Base-by-base conservation (phyloP, 2,888 invertebrate genomes). In the Drepanosiphum platanoidis region DNA sequence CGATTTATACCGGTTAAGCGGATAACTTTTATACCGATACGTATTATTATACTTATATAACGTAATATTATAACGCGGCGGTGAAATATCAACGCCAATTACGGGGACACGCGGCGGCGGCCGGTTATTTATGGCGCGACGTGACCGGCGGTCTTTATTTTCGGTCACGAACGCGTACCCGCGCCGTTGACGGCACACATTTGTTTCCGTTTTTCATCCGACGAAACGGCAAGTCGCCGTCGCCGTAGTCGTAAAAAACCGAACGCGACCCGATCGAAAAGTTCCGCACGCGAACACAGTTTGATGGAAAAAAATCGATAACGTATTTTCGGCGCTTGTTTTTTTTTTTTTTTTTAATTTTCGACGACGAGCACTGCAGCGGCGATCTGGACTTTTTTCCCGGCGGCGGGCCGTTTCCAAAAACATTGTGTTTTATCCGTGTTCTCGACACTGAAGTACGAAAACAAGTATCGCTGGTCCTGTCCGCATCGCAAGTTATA, bases 181-280 rank as follows among this genome's bases (percentile, higher is more conserved):
- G 27, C 9, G 5, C 39, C 61, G 66, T 9, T 36, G 68, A 83
- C 75, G 30, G 36, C 36, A 39, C 58, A 68, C 71, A 42, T 79
- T 79, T 86, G 71, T 84, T 74, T 32, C 83, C 66, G 64, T 32
- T 42, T 72, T 34, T 36, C 86, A 34, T 81, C 61, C 77, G 1
- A 90, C 94, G 94, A 90, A 96, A 96, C 96, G 86, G 11, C 22
- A 27, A 61, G 22, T 9, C 61, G 8, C 61, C n/a, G 1, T 27
- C 27, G 27, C 11, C 22, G 1, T n/a, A 61, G 61, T 61, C 4
- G n/a, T 61, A 27, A 32, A 15, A 7, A 9, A 30, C 46, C 27
- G 27, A 9, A 71, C 34, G n/a, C 22, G 36, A n/a, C n/a, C 9
- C 27, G 61, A 18, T 18, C n/a, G n/a, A n/a, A n/a, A n/a, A n/a